Percentiles rank a stretch among this genome's conserved stretches.
Conservation (phyloP, 2,888 invertebrate species). For the Machimus atricapillus region DNA sequence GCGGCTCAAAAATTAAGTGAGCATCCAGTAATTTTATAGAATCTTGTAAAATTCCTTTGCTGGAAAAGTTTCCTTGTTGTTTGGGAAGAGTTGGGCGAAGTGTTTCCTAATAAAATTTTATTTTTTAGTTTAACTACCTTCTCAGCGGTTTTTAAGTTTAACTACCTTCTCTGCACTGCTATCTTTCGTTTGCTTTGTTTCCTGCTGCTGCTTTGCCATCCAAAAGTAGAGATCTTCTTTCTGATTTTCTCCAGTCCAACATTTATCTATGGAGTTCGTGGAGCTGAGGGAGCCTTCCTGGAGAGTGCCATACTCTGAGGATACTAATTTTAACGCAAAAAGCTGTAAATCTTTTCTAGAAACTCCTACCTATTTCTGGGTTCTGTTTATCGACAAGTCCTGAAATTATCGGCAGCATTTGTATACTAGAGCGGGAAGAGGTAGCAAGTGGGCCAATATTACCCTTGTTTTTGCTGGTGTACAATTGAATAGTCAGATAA, state of each 20-base stretch:
- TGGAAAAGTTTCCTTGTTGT: conserved; percentile 54
- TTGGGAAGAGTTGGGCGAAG: conserved; percentile 65
- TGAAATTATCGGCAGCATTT: conserved; percentile 63
- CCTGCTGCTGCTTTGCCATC: conserved; percentile 94
- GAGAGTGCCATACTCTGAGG: conserved; percentile 75
- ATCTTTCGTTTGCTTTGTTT: conserved; percentile 57
- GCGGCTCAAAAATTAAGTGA: conserved; percentile 91
- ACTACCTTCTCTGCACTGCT: conserved; percentile 43
- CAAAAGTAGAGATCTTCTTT: conserved; percentile 93
- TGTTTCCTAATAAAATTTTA: conserved; percentile 61
- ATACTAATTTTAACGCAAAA: background rate
- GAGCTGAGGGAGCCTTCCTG: conserved; percentile 77
- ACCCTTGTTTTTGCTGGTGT: conserved; percentile 24
- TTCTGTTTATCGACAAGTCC: conserved; percentile 61
- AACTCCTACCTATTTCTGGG: conserved; percentile 58
- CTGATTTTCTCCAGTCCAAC: conserved; percentile 65
- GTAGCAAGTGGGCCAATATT: conserved; percentile 59
- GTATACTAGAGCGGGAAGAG: conserved; percentile 62
- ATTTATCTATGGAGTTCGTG: conserved; percentile 60
- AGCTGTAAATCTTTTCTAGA: background rate
- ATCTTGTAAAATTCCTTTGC: conserved; percentile 78
- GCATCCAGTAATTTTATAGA: conserved; percentile 88
- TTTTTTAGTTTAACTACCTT: conserved; percentile 42
- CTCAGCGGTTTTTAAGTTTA: background rate
- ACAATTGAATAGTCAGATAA: background rate